Percentiles rank a stretch among this genome's conserved stretches.
Evolutionary conservation across 2,113 vertebrate genomes (phyloP).

Genomic region (Pithys albifrons): DNA sequence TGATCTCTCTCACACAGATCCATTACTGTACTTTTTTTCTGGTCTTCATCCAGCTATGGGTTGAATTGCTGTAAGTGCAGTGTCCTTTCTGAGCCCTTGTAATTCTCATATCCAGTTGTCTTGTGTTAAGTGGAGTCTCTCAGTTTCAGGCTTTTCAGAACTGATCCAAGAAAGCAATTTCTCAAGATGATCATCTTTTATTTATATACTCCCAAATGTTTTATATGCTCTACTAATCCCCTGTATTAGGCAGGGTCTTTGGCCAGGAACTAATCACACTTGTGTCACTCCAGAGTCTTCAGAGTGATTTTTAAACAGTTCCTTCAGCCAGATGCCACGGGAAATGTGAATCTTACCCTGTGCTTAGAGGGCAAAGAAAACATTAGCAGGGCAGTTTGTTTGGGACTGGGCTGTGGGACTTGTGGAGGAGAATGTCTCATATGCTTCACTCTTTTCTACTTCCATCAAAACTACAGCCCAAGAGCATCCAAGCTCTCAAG

Average conservation of each 20-base stretch:
- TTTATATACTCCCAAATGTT: not conserved
- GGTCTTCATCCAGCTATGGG: not conserved
- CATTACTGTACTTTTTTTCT: not conserved
- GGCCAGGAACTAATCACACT: not conserved
- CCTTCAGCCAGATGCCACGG: not conserved
- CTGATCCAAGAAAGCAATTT: slow-evolving; percentile 12
- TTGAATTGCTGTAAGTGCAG: not conserved
- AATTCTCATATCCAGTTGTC: not conserved
- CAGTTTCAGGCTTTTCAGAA: slow-evolving; percentile 5
- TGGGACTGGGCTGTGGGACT: not conserved
- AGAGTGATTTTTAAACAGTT: not conserved
- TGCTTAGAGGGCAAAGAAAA: not conserved
- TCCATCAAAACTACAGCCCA: not conserved
- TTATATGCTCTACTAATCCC: not conserved
- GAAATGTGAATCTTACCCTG: not conserved
- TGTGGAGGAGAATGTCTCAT: not conserved
- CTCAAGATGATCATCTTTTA: not conserved
- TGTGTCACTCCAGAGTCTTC: not conserved
- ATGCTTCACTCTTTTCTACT: not conserved
- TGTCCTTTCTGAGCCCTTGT: not conserved
- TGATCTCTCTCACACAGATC: not conserved
- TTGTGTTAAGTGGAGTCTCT: not conserved
- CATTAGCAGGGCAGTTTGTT: not conserved
- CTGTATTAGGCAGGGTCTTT: not conserved
- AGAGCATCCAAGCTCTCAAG: not conserved